phyloP scores from a whole-genome alignment of 2,888 invertebrate genomes.

The Ormyrus thymus region DNA sequence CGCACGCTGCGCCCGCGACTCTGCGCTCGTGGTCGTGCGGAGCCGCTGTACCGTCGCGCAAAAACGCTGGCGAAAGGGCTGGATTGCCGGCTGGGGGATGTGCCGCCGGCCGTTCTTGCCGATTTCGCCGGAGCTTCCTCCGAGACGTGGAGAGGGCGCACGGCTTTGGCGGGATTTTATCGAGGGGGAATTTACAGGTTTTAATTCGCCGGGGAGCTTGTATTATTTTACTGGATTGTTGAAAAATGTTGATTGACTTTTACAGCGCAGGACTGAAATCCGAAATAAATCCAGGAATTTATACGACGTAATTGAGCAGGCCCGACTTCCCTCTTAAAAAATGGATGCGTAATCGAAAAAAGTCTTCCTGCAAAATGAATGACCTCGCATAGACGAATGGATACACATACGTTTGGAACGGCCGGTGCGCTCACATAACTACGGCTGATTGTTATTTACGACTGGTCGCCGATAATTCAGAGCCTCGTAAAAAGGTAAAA shows the following conservation, averaged over 20 bases:
- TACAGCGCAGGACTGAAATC: too few species aligned
- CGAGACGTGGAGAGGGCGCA: too few species aligned
- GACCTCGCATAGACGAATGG: constrained; percentile 30
- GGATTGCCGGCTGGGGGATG: constrained; percentile 2
- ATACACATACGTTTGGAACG: constrained; percentile 21
- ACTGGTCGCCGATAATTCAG: constrained; percentile 44
- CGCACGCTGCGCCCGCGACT: constrained; percentile 47
- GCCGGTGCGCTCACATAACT: constrained; percentile 12
- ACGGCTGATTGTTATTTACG: constrained; percentile 52
- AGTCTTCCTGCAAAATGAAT: constrained; percentile 9
- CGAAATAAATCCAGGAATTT: too few species aligned
- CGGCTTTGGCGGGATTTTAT: too few species aligned
- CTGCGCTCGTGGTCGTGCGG: not conserved
- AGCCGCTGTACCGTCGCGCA: constrained; percentile 41
- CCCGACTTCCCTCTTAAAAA: too few species aligned
- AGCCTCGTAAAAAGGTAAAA: constrained; percentile 26
- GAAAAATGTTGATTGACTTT: too few species aligned
- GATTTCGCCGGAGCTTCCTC: too few species aligned
- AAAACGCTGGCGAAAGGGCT: constrained; percentile 63
- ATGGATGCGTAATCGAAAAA: constrained; percentile 2
- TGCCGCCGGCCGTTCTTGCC: too few species aligned
- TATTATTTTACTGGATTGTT: too few species aligned
- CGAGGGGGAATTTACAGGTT: too few species aligned
- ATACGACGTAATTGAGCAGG: too few species aligned
- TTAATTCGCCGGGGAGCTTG: too few species aligned